Conservation (phyloP, 2,113 vertebrate species). For the Channa maculata region DNA sequence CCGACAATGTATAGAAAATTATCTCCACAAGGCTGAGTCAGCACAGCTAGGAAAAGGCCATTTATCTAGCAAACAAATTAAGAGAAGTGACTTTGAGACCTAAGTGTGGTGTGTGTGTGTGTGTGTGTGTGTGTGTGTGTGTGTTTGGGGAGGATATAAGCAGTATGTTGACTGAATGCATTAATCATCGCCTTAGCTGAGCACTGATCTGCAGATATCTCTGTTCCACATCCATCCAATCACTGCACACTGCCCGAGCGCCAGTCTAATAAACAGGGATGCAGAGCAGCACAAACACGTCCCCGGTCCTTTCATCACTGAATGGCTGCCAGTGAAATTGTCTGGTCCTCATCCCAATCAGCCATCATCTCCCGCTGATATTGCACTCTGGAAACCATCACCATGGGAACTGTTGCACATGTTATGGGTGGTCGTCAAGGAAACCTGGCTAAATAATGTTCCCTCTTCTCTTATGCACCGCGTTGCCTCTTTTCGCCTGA, state of each 20-base stretch:
- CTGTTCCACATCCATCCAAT: constrained; percentile 28
- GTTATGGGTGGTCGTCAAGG: constrained; percentile 79
- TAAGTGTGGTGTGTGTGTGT: background rate
- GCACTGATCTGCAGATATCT: constrained; percentile 21
- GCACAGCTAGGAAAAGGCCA: constrained; percentile 1
- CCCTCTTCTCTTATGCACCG: constrained; percentile 28
- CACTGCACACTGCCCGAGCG: background rate
- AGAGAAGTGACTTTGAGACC: background rate
- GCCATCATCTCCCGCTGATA: constrained; percentile 71
- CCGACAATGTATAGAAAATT: background rate
- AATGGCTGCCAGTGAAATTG: constrained; percentile 35
- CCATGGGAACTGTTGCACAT: constrained; percentile 84
- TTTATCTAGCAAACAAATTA: constrained; percentile 9
- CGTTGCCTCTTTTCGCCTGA: constrained; percentile 47
- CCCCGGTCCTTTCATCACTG: constrained; percentile 18
- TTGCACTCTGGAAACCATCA: constrained; percentile 63
- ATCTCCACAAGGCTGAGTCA: constrained; percentile 21
- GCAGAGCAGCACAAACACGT: constrained; percentile 31
- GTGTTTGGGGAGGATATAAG: background rate
- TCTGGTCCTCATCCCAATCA: constrained; percentile 49
- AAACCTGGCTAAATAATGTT: constrained; percentile 70
- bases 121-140: background rate
- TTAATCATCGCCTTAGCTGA: background rate
- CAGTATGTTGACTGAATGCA: constrained; percentile 1
- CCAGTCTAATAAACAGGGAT: constrained; percentile 8